phyloP scores from a whole-genome alignment of 2,888 invertebrate genomes.

The Eulithis testata region DNA sequence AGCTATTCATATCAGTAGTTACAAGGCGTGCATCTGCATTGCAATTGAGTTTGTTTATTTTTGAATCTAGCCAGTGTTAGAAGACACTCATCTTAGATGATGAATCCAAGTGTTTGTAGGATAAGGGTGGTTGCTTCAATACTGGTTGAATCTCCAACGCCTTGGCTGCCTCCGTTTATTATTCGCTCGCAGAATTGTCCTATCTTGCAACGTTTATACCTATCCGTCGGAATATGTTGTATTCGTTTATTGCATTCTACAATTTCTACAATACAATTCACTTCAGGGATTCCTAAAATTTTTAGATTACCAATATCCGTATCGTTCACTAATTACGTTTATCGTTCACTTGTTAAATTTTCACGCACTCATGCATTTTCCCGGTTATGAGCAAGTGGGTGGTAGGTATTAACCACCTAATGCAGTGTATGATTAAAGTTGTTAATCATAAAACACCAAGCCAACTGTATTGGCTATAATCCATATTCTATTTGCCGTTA shows the following conservation, averaged over 20 bases:
- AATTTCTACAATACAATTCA: slow-evolving; percentile 10
- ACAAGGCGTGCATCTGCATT: slow-evolving; percentile 61
- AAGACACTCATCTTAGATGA: slow-evolving; percentile 45
- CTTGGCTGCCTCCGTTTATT: slow-evolving; percentile 60
- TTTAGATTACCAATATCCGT: slow-evolving; percentile 29
- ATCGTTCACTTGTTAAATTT: slow-evolving; percentile 58
- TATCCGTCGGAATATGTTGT: slow-evolving; percentile 48
- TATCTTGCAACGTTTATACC: slow-evolving; percentile 55
- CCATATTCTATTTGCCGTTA: background rate
- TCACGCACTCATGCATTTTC: slow-evolving; percentile 61
- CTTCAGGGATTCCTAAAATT: slow-evolving; percentile 22
- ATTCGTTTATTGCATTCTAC: slow-evolving; percentile 11
- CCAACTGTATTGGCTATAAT: background rate
- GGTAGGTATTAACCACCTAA: slow-evolving; percentile 17
- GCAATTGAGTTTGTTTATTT: slow-evolving; percentile 76
- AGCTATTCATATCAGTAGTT: slow-evolving; percentile 48
- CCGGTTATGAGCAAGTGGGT: slow-evolving; percentile 54
- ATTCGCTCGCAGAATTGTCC: slow-evolving; percentile 62
- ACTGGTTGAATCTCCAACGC: slow-evolving; percentile 61
- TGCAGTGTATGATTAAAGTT: slow-evolving; percentile 15
- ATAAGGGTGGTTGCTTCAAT: slow-evolving; percentile 64
- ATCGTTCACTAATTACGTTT: slow-evolving; percentile 3
- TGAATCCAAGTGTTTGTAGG: slow-evolving; percentile 1
- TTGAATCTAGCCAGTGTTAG: slow-evolving; percentile 63
- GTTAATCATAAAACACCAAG: slow-evolving; percentile 3